Percentiles rank a stretch among this genome's conserved stretches.
These are phyloP conservation scores for Dicyrtoma fusca DNA, from an alignment of 2,888 invertebrate genomes.

Conservation along the genomic window DNA sequence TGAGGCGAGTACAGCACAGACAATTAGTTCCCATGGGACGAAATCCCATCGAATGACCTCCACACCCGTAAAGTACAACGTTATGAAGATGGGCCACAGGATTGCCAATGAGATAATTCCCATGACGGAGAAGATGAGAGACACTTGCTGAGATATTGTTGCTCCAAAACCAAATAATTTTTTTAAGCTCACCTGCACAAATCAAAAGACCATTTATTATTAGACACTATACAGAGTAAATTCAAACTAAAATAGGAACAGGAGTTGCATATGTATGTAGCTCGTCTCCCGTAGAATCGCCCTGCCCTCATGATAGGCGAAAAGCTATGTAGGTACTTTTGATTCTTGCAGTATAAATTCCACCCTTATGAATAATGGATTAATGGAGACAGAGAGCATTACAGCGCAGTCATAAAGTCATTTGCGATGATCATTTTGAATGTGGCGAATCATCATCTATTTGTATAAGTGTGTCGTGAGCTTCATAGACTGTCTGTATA, in stretches of 20 bases:
- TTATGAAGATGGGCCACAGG: slow-evolving; percentile 88
- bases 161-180: slow-evolving; percentile 88
- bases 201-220: too few relatives aligned
- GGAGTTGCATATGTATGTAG: too few relatives aligned
- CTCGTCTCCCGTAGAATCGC: too few relatives aligned
- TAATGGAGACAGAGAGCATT: slow-evolving; percentile 1
- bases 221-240: too few relatives aligned
- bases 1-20: slow-evolving; percentile 57
- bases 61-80: slow-evolving; percentile 81
- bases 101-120: slow-evolving; percentile 85
- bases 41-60: slow-evolving; percentile 81
- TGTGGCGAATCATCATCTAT: too few relatives aligned
- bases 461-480: too few relatives aligned
- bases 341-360: background rate
- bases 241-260: too few relatives aligned
- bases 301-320: too few relatives aligned
- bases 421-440: background rate
- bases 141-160: slow-evolving; percentile 67
- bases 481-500: too few relatives aligned
- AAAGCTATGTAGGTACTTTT: background rate
- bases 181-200: slow-evolving; percentile 81
- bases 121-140: slow-evolving; percentile 88
- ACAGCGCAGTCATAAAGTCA: slow-evolving; percentile 9
- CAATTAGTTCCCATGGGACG: slow-evolving; percentile 86
- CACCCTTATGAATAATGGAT: background rate